Conservation (phyloP, 2,797 vertebrate genomes). For the Oophaga sylvatica region DNA sequence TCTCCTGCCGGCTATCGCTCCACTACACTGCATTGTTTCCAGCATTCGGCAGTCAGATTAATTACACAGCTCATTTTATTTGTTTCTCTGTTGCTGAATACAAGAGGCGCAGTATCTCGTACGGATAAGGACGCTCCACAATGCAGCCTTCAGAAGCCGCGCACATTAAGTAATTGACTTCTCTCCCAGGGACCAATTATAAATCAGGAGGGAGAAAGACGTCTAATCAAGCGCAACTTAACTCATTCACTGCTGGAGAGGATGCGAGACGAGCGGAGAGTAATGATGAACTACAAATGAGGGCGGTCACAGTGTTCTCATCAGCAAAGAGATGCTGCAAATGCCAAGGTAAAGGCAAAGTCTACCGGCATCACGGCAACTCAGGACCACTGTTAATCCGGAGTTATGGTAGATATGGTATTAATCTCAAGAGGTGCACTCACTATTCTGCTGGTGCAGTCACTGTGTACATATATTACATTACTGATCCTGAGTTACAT, state of each 20-base stretch:
- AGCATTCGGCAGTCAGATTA: constrained; percentile 72
- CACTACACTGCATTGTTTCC: constrained; percentile 69
- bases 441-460: too few relatives aligned
- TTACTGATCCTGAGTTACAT: too few relatives aligned
- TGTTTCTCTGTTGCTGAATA: constrained; percentile 70
- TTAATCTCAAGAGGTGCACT: too few relatives aligned
- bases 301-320: background rate
- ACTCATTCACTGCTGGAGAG: background rate
- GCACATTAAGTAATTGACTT: constrained; percentile 64
- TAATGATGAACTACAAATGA: background rate
- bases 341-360: too few relatives aligned
- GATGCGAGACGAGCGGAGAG: background rate
- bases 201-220: constrained; percentile 62
- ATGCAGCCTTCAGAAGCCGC: constrained; percentile 61
- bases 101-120: constrained; percentile 65
- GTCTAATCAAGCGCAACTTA: constrained; percentile 32
- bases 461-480: too few relatives aligned
- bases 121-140: constrained; percentile 59
- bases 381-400: too few relatives aligned
- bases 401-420: too few relatives aligned
- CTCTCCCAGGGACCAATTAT: constrained; percentile 67
- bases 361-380: too few relatives aligned
- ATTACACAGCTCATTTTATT: constrained; percentile 73
- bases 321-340: background rate
- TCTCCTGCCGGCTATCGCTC: constrained; percentile 64